Evolutionary conservation across 92 coral and sea anemone genomes (phyloP), one percentile per base, ranked within the genome.

Genomic region (Virgularia gustaviana): DNA sequence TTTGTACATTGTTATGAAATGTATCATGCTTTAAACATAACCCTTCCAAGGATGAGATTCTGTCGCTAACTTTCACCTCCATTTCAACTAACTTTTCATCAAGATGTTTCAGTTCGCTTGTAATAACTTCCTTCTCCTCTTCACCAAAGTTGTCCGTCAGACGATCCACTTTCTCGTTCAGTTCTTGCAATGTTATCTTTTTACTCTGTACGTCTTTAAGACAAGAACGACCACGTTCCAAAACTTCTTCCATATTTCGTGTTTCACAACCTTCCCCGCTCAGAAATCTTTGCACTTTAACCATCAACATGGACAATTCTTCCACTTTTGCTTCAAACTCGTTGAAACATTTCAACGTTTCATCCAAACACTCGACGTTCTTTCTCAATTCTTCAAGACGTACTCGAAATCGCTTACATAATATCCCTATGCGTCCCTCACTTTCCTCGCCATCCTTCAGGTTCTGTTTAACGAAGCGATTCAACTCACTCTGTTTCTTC

Each of bases 281-380:
- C 8, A 68, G 55, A 28, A 68, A 68, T 1, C 75, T 61, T 20
- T 68, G 75, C n/a, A 22, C 75, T 49, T 68, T 61, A 19, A 27
- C 30, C 75, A 68, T 68, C 6, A 68, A 61, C 45, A 28, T 49
- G 55, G 75, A 68, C 57, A 68, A 30, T 29, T 68, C 75, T 49
- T 49, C 57, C 2, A 49, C 75, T 35, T 68, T 68, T 9, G 37
- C 11, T 23, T 68, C 75, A 68, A 68, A 68, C 10, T 68, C 75
- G 47, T 68, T 68, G 19, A 27, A 68, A 35, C 61, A 68, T 47
- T 68, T 7, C 28, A 68, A 38, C 6, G 75, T 68, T 33, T 45
- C 75, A 24, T 68, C 75, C 12, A 68, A 61, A 41, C 75, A 68
- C 29, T 38, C 38, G 25, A 68, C 75, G 55, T 68, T 68, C 75